A percentile compares a stretch with the other conserved stretches of the same genome.
Evolutionary conservation across 2,888 invertebrate genomes (phyloP).

Genomic region (Sabatieria punctata): DNA sequence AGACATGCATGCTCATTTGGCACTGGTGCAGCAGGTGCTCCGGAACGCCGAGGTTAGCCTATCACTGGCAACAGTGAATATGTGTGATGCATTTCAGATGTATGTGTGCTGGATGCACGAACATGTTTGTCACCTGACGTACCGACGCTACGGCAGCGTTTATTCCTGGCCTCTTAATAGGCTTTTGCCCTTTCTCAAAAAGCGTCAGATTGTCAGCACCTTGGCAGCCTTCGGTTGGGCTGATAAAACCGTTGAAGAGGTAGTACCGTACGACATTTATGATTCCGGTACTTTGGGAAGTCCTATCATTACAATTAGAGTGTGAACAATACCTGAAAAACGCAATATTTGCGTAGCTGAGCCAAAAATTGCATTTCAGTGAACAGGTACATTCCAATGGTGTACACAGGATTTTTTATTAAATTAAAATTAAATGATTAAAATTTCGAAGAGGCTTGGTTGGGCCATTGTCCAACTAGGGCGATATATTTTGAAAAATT

Average conservation of each 20-base stretch:
- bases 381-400: no score
- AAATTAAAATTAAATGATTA: no score
- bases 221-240: conserved; percentile 65
- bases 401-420: no score
- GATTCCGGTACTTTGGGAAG: no score
- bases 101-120: conserved; percentile 73
- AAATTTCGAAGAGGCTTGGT: no score
- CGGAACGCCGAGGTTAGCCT: conserved; percentile 65
- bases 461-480: no score
- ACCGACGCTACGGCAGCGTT: conserved; percentile 63
- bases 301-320: no score
- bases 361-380: no score
- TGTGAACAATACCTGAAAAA: no score
- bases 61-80: background rate
- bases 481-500: no score
- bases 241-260: conserved; percentile 57
- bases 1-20: conserved; percentile 83
- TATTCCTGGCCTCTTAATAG: conserved; percentile 81
- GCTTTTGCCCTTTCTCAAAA: conserved; percentile 59
- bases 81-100: conserved; percentile 39
- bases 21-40: conserved; percentile 58
- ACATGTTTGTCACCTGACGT: conserved; percentile 54
- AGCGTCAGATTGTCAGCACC: conserved; percentile 45
- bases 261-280: no score
- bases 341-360: no score